Base-by-base conservation (phyloP, 2,888 invertebrate species). In the Eugnorisma glareosa region DNA sequence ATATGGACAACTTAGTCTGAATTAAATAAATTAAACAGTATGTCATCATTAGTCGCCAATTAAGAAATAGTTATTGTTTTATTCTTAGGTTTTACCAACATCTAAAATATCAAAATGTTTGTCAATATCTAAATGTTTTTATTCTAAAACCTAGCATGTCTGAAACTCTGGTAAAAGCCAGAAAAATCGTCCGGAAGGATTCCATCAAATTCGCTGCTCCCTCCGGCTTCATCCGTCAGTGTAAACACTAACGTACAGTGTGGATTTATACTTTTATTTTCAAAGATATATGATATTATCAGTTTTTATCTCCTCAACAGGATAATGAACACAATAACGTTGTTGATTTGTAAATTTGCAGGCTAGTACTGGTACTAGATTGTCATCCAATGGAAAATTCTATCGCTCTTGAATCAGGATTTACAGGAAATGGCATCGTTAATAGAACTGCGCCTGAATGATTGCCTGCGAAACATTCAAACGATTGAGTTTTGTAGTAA, bases 401-500 rank as follows among this genome's bases (percentile, higher is more conserved):
- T 7, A 61, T 43, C 13, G 6, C 24, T 21, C 4, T 63, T 13
- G 28, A 31, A 68, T 54, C 37, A 28, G 8, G 21, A 31, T n/a
- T 48, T 63, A 54, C 54, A 40, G 35, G 24, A 75, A 64, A 63
- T 79, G 35, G 28, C n/a, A 24, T 48, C 43, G 15, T 35, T 68
- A 21, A 63, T 77, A 28, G 43, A 35, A 31, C 24, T 35, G 51
- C 37, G n/a, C 24, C 21, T 57, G 40, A 54, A 48, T 31, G 64
- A 37, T 28, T 79, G 59, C 31, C 51, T 63, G 21, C 28, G 5
- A 28, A 51, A 35, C 8, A 13, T 51, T 51, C 11, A 18, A 31
- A 43, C 15, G n/a, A 51, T 77, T 75, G 18, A 77, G 8, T 75
- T 74, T 63, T 18, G 40, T 28, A 35, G 28, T 77, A 31, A 75